Evolutionary conservation across 1,140 invertebrate genomes (phyloP).

Genomic region (Zaprionus africanus): DNA sequence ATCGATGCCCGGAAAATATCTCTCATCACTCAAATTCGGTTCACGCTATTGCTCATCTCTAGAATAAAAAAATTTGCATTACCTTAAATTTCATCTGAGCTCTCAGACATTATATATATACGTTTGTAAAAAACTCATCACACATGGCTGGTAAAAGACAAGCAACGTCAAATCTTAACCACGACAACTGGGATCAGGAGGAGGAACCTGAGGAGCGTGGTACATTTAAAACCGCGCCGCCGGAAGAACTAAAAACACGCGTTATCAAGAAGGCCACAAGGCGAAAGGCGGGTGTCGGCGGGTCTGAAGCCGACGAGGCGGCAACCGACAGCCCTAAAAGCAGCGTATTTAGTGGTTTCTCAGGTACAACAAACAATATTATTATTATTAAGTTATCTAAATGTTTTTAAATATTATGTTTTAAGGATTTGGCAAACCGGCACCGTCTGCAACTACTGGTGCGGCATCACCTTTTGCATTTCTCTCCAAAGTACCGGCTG

Average conservation of each 20-base stretch:
- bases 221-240: slow-evolving; percentile 88
- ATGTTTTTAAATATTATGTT: neutral
- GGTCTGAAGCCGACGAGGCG: slow-evolving; percentile 48
- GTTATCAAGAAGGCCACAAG: slow-evolving; percentile 90
- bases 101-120: slow-evolving; percentile 1
- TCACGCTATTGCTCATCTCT: neutral
- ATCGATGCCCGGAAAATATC: neutral
- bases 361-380: slow-evolving; percentile 75
- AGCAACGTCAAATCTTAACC: slow-evolving; percentile 91
- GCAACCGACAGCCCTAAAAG: slow-evolving; percentile 83
- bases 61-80: slow-evolving; percentile 4
- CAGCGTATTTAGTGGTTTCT: slow-evolving; percentile 88
- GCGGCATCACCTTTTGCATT: slow-evolving; percentile 20
- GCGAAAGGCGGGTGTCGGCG: slow-evolving; percentile 85
- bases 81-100: neutral
- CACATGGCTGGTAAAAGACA: slow-evolving; percentile 91
- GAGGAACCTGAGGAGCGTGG: slow-evolving; percentile 92
- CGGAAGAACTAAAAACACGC: slow-evolving; percentile 90
- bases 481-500: slow-evolving; percentile 4
- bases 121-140: neutral
- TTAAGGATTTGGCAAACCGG: slow-evolving; percentile 61
- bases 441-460: slow-evolving; percentile 19
- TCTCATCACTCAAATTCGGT: neutral
- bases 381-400: neutral
- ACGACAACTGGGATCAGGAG: slow-evolving; percentile 96